Conservation (phyloP, 2,797 vertebrate species). For the Cynopterus sphinx region DNA sequence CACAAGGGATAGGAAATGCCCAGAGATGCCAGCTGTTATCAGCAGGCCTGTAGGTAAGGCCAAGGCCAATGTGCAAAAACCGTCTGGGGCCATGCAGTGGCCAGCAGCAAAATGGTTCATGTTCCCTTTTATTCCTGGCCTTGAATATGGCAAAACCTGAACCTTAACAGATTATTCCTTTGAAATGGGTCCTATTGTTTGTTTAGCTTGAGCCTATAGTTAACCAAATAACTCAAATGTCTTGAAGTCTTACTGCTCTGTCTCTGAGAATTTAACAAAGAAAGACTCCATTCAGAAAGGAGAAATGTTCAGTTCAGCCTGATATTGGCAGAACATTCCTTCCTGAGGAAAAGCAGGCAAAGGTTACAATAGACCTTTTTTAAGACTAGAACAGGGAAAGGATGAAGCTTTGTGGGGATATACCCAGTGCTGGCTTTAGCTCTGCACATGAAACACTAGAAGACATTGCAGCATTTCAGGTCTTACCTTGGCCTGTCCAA, state of each 20-base stretch:
- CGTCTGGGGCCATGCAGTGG: not conserved
- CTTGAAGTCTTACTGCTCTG: not conserved
- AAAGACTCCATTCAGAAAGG: not conserved
- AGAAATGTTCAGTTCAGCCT: not conserved
- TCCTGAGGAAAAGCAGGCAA: constrained; percentile 2
- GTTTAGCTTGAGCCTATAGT: not conserved
- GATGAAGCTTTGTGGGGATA: not conserved
- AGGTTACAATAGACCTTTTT: not conserved
- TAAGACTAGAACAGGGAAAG: not conserved
- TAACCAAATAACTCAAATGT: not conserved
- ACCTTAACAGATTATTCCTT: not conserved
- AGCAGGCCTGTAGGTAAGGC: not conserved
- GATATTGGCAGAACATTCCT: not conserved
- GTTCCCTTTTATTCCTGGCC: not conserved
- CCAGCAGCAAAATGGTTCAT: not conserved
- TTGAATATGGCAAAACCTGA: not conserved
- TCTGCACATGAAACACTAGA: not conserved
- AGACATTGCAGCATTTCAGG: not conserved
- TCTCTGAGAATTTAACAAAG: not conserved
- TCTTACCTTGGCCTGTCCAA: constrained; percentile 91
- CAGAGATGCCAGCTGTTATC: not conserved
- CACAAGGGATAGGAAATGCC: not conserved
- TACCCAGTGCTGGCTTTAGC: not conserved
- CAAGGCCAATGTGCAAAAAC: not conserved
- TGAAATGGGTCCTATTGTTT: not conserved